Evolutionary conservation across 2,113 vertebrate genomes (phyloP).

Genomic region (Athene cunicularia): DNA sequence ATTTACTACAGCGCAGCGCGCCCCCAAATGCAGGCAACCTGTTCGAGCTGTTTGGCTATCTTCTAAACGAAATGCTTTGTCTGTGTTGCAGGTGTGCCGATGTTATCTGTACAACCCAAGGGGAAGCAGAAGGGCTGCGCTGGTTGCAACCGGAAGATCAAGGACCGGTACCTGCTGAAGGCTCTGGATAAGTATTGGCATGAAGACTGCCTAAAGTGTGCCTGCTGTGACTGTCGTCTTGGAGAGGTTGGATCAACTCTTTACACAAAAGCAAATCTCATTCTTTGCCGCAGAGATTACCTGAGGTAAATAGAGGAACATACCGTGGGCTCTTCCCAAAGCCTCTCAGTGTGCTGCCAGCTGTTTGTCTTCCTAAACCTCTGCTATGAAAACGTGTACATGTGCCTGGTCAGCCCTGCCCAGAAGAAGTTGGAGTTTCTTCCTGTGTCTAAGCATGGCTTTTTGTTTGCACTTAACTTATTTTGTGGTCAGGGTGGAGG

Average conservation of each 20-base stretch:
- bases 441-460: not conserved
- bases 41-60: not conserved
- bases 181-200: conserved; percentile 99
- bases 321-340: not conserved
- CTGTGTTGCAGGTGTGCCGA: conserved; percentile 91
- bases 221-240: conserved; percentile 98
- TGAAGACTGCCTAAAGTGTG: conserved; percentile 98
- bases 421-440: not conserved
- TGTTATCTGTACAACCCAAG: conserved; percentile 99
- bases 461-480: not conserved
- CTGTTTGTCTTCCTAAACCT: not conserved
- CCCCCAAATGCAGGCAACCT: not conserved
- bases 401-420: not conserved
- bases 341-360: not conserved
- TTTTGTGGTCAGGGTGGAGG: not conserved
- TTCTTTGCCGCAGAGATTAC: conserved; percentile 98
- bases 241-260: conserved; percentile 99
- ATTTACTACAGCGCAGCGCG: not conserved
- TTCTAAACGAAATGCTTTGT: conserved; percentile 35
- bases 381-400: not conserved
- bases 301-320: conserved; percentile 85
- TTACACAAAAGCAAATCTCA: conserved; percentile 99
- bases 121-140: conserved; percentile 99
- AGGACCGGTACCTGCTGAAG: conserved; percentile 99
- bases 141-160: conserved; percentile 99